Percentiles rank a stretch among this genome's conserved stretches.
phyloP scores from a whole-genome alignment of 2,113 vertebrate species.

The Trichechus manatus region DNA sequence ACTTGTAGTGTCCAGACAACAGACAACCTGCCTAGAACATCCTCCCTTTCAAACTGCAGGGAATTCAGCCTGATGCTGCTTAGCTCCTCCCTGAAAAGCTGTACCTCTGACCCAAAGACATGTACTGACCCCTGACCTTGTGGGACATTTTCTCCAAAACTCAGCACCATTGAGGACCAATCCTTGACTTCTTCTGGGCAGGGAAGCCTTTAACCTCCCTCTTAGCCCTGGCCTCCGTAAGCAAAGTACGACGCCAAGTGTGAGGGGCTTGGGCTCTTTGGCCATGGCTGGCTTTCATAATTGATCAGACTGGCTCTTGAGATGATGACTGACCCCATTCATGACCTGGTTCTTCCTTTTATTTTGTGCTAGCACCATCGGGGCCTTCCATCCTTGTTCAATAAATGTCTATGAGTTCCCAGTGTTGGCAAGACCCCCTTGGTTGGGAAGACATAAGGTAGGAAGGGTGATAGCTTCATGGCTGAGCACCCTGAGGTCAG shows the following conservation, averaged over 20 bases:
- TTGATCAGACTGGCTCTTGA: too few relatives aligned
- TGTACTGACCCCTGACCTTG: neutral
- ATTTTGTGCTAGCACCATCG: neutral
- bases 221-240: neutral
- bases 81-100: neutral
- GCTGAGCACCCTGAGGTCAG: neutral
- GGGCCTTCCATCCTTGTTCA: neutral
- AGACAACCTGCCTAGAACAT: neutral
- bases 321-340: neutral
- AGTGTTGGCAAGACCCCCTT: neutral
- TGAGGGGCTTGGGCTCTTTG: neutral
- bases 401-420: neutral
- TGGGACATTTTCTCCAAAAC: neutral
- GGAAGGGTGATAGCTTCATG: neutral
- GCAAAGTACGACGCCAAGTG: neutral
- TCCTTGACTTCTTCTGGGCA: neutral
- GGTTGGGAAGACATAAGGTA: neutral
- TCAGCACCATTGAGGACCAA: too few relatives aligned
- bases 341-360: neutral
- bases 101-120: neutral
- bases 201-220: neutral
- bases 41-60: neutral
- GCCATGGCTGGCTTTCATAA: too few relatives aligned
- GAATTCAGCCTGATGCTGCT: too few relatives aligned
- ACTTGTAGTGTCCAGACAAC: neutral